A percentile compares a stretch with the other conserved stretches of the same genome.
phyloP scores from a whole-genome alignment of 2,888 invertebrate genomes.

The Lasioglossum calceatum region DNA sequence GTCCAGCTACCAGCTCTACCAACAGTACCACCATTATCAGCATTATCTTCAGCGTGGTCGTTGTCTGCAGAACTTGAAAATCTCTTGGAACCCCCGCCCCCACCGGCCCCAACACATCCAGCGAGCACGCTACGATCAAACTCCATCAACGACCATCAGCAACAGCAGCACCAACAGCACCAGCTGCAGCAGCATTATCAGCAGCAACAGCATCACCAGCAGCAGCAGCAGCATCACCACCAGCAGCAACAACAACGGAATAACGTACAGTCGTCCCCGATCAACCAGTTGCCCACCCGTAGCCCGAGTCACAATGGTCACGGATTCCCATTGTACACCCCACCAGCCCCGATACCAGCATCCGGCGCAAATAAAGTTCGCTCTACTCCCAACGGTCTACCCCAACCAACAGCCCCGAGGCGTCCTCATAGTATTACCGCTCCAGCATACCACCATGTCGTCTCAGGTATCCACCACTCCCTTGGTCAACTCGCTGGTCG shows the following conservation, averaged over 20 bases:
- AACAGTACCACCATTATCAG: constrained; percentile 78
- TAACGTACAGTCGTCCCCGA: constrained; percentile 77
- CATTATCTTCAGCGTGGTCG: constrained; percentile 78
- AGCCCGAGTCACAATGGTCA: constrained; percentile 81
- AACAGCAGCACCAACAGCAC: constrained; percentile 73
- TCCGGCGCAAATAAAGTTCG: constrained; percentile 80
- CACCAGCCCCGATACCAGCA: constrained; percentile 85
- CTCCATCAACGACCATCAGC: constrained; percentile 74
- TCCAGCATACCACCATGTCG: constrained; percentile 84
- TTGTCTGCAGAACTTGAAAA: constrained; percentile 80
- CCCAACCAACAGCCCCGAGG: constrained; percentile 81
- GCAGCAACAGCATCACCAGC: constrained; percentile 72
- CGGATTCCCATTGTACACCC: constrained; percentile 86
- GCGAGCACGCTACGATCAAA: constrained; percentile 70
- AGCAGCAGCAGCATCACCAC: constrained; percentile 61
- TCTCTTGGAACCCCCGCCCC: constrained; percentile 81
- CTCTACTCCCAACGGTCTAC: constrained; percentile 81
- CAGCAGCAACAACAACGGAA: constrained; percentile 68
- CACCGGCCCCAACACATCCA: constrained; percentile 80
- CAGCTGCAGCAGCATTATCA: constrained; percentile 72
- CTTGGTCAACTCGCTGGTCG: constrained; percentile 75
- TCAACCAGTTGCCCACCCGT: constrained; percentile 77
- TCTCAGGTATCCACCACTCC: constrained; percentile 84
- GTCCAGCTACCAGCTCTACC: constrained; percentile 78
- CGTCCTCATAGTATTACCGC: constrained; percentile 86